Evolutionary conservation across 2,797 vertebrate species (phyloP), one percentile per base, ranked within the genome.

Genomic region (Huso huso): DNA sequence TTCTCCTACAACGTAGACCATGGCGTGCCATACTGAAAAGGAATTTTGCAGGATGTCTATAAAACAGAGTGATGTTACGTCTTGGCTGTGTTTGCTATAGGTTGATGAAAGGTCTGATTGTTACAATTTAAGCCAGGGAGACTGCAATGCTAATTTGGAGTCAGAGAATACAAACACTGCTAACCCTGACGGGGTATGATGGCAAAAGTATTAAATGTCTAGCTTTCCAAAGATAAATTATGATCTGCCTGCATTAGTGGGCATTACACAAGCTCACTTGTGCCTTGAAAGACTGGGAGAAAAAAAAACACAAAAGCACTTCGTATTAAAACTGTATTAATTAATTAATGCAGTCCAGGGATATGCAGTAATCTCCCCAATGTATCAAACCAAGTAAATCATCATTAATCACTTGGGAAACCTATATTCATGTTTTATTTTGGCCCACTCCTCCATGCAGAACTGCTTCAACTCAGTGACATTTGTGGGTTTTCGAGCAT

Each of bases 21-120:
- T 77, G 70, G 62, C 70, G 58, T 49, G 66, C 70, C 78, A 73
- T 68, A 53, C 69, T 75, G 73, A 78, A 70, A 79, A 77, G 72
- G 73, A 91, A 82, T 83, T 76, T 85, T 79, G 79, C 70, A 76
- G 73, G 70, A 79, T 69, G 75, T 68, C 61, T 77, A 55, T 66
- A 72, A 79, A 76, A 69, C 66, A 73, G 74, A 67, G 76, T 73
- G 78, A 68, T 2, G 11, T 12, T 77, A 69, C 70, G 13, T 66
- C 72, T 73, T 74, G 66, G 53, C 72, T 68, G 18, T 75, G 61
- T 76, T 76, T 81, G 58, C 71, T 49, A 53, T 4, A 70, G 49
- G 67, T 55, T 67, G 73, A 74, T 83, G 74, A 90, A 87, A 83
- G 74, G 71, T 60, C 69, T 57, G 0, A 66, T 79, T 83, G 78